Conservation (phyloP, 2,113 vertebrate genomes). For the Charina bottae region DNA sequence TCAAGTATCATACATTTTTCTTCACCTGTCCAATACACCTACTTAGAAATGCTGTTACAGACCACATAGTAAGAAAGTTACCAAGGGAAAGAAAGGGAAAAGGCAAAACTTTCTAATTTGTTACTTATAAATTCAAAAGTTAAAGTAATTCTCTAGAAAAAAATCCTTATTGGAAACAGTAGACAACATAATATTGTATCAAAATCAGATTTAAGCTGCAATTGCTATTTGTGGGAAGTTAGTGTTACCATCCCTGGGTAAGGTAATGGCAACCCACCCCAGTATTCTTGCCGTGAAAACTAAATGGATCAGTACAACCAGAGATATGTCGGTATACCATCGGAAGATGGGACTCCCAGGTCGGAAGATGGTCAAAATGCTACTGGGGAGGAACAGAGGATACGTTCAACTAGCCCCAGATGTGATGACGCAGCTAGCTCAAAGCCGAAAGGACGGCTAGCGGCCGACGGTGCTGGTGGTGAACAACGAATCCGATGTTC, state of each 20-base stretch:
- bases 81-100: background rate
- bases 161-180: background rate
- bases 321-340: too few species aligned
- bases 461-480: too few species aligned
- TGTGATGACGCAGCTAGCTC: too few species aligned
- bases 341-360: too few species aligned
- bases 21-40: background rate
- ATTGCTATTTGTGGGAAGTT: background rate
- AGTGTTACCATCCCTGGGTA: conserved; percentile 5
- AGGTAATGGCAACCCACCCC: too few species aligned
- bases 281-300: too few species aligned
- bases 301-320: too few species aligned
- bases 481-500: too few species aligned
- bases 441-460: too few species aligned
- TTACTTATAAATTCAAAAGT: background rate
- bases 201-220: conserved; percentile 8
- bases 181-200: background rate
- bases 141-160: background rate
- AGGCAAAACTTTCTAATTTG: background rate
- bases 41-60: background rate
- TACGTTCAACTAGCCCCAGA: too few species aligned
- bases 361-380: too few species aligned
- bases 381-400: too few species aligned
- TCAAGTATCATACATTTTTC: background rate
- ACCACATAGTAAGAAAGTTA: background rate